phyloP scores from a whole-genome alignment of 2,113 vertebrate genomes.

The Rhegmatorhina hoffmannsi region DNA sequence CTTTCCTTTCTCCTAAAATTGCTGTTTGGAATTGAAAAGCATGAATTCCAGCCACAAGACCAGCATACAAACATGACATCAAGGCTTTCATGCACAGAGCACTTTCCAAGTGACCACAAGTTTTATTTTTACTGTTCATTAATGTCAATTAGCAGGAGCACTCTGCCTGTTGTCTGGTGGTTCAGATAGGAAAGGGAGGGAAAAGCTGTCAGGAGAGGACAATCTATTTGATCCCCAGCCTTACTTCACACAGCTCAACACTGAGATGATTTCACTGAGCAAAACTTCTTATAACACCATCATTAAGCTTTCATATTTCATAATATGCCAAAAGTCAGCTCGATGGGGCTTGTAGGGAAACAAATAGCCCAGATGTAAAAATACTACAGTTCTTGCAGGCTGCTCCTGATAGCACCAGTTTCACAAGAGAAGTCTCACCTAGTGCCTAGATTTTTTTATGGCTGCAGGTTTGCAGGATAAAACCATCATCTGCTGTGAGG shows the following conservation, averaged over 20 bases:
- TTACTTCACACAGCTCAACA: neutral
- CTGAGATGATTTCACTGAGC: neutral
- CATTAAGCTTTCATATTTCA: neutral
- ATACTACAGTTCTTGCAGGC: neutral
- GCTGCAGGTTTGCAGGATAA: neutral
- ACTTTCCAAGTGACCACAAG: neutral
- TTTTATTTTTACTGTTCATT: neutral
- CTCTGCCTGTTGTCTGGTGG: neutral
- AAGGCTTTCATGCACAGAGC: neutral
- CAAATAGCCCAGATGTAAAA: neutral
- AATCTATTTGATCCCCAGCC: neutral
- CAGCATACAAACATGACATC: neutral
- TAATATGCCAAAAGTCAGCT: neutral
- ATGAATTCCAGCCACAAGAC: neutral
- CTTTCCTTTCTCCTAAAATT: neutral
- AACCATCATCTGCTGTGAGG: neutral
- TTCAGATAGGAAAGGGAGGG: neutral
- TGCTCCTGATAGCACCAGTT: neutral
- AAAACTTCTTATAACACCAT: neutral
- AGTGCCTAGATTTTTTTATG: neutral
- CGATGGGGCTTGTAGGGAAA: neutral
- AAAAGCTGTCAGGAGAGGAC: neutral
- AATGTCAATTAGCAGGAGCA: neutral
- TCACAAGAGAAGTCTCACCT: neutral
- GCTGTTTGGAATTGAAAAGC: neutral